Percentiles rank a stretch among this genome's conserved stretches.
These are phyloP conservation scores for Brachypteracias leptosomus DNA, from an alignment of 2,113 vertebrate species.

Conservation along the genomic window DNA sequence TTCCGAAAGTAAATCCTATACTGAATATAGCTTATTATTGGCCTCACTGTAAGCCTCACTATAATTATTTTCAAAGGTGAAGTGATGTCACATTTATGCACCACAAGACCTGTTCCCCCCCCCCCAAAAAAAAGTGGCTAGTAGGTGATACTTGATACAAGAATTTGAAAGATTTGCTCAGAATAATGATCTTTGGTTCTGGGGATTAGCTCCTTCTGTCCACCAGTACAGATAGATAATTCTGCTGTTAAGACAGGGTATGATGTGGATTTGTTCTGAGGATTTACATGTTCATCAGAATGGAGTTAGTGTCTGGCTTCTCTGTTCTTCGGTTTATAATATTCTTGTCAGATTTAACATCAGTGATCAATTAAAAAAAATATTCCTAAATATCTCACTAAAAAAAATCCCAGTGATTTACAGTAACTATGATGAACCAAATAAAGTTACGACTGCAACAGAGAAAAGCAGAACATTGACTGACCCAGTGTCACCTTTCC, in stretches of 20 bases:
- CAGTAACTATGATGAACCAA: neutral
- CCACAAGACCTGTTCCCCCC: neutral
- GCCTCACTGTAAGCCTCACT: neutral
- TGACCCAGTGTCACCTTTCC: neutral
- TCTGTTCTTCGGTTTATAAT: neutral
- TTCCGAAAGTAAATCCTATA: constrained; percentile 34
- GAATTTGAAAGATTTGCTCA: neutral
- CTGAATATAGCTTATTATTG: constrained; percentile 29
- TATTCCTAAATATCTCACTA: neutral
- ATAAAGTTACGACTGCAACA: neutral
- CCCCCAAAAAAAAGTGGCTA: neutral
- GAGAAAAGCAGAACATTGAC: neutral
- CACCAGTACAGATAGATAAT: neutral
- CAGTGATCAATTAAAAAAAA: neutral
- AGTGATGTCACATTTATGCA: neutral
- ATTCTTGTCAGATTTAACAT: neutral
- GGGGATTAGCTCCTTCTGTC: neutral
- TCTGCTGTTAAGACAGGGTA: neutral
- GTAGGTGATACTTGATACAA: neutral
- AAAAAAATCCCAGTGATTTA: neutral
- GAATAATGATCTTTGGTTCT: neutral
- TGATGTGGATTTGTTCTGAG: neutral
- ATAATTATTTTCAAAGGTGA: constrained; percentile 33
- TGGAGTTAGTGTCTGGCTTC: neutral
- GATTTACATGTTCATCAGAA: neutral